phyloP scores from a whole-genome alignment of 2,888 invertebrate species.

The Cartodere bifasciata region DNA sequence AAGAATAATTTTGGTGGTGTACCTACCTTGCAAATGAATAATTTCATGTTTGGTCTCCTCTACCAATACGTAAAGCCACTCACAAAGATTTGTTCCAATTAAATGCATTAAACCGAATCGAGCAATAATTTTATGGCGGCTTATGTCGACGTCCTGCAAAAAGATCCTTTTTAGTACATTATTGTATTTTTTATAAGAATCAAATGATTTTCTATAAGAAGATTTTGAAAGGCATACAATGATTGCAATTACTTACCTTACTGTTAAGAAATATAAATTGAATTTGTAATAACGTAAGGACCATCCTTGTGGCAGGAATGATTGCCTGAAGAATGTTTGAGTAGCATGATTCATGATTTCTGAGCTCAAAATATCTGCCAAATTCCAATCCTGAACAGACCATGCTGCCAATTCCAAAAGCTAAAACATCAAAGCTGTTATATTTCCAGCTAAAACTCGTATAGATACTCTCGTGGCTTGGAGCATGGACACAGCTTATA shows the following conservation, averaged over 20 bases:
- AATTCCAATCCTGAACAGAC: conserved; percentile 92
- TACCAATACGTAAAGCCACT: conserved; percentile 78
- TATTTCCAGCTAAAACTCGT: too few relatives aligned
- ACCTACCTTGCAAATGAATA: too few relatives aligned
- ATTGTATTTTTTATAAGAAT: too few relatives aligned
- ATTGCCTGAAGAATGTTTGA: conserved; percentile 53
- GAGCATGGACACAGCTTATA: too few relatives aligned
- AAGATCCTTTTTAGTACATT: too few relatives aligned
- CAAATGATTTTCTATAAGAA: too few relatives aligned
- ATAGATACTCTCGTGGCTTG: too few relatives aligned
- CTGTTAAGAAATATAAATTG: conserved; percentile 90
- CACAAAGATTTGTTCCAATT: conserved; percentile 84
- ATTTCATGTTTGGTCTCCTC: conserved; percentile 82
- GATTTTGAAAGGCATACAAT: too few relatives aligned
- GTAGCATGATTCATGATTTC: conserved; percentile 57
- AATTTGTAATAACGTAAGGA: conserved; percentile 79
- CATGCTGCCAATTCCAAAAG: conserved; percentile 94
- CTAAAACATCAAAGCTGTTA: conserved; percentile 58
- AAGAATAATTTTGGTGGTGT: too few relatives aligned
- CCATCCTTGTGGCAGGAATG: conserved; percentile 69
- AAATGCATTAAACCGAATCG: conserved; percentile 89
- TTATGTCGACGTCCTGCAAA: too few relatives aligned
- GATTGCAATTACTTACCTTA: conserved; percentile 44
- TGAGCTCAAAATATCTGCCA: conserved; percentile 88
- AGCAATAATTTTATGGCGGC: conserved; percentile 61